Evolutionary conservation across 2,888 invertebrate genomes (phyloP).

Genomic region (Scaptodrosophila latifasciaeformis): DNA sequence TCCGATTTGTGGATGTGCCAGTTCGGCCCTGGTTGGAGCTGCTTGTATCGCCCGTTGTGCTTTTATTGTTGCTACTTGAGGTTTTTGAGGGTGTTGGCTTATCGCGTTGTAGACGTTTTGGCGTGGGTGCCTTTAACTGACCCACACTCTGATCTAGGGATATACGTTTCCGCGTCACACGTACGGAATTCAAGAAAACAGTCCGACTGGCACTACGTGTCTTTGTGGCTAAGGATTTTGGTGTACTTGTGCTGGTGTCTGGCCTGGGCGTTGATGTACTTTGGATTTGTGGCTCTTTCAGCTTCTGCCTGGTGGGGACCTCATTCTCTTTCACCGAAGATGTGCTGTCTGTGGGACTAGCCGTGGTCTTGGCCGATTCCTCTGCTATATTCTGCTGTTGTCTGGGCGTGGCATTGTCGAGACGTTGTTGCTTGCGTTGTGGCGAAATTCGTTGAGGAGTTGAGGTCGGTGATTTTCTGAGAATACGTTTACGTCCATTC

Average conservation of each 20-base stretch:
- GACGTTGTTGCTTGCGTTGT: slow-evolving; percentile 55
- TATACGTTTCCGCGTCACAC: slow-evolving; percentile 66
- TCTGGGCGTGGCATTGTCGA: slow-evolving; percentile 20
- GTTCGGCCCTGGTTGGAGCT: too few species aligned
- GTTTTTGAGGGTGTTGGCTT: too few species aligned
- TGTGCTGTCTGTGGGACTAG: slow-evolving; percentile 52
- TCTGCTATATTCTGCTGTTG: neutral
- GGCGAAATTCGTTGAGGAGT: slow-evolving; percentile 39
- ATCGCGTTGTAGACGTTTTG: slow-evolving; percentile 40
- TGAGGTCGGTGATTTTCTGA: slow-evolving; percentile 40
- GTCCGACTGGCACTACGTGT: slow-evolving; percentile 60
- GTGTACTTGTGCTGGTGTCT: neutral
- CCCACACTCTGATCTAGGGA: slow-evolving; percentile 57
- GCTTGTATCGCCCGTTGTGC: too few species aligned
- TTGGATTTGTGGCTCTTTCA: slow-evolving; percentile 6
- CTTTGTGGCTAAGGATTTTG: slow-evolving; percentile 24
- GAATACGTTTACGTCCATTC: slow-evolving; percentile 61
- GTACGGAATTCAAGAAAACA: slow-evolving; percentile 41
- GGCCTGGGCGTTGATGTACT: neutral
- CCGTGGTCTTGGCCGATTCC: slow-evolving; percentile 2
- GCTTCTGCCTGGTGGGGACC: slow-evolving; percentile 15
- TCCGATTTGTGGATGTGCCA: too few species aligned
- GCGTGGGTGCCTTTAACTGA: slow-evolving; percentile 37
- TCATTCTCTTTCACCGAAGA: slow-evolving; percentile 51
- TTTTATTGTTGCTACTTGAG: too few species aligned